Evolutionary conservation across 2,888 invertebrate species (phyloP).

Genomic region (Penaeus monodon): DNA sequence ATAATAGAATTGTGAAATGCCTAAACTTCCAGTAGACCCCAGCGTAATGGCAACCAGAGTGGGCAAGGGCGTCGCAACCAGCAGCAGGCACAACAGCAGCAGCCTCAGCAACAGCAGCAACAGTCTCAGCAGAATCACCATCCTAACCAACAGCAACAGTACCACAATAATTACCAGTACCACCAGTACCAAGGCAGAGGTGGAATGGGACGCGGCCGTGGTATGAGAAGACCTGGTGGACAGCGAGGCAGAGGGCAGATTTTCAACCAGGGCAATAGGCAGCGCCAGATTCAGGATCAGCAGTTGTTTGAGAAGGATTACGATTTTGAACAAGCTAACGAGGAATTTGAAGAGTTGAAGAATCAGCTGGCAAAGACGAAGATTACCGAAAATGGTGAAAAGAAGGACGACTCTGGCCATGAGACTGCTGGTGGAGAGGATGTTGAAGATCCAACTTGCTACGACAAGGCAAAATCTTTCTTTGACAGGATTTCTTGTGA

Average conservation of each 20-base stretch:
- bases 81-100: constrained; percentile 33
- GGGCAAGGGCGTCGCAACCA: constrained; percentile 19
- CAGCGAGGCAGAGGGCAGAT: constrained; percentile 64
- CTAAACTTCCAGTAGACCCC: constrained; percentile 1
- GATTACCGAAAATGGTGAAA: constrained; percentile 80
- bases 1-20: too few species aligned
- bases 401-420: constrained; percentile 91
- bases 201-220: constrained; percentile 45
- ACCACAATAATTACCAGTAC: constrained; percentile 24
- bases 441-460: constrained; percentile 80
- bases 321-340: constrained; percentile 98
- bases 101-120: constrained; percentile 12
- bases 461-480: constrained; percentile 97
- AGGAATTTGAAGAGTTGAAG: constrained; percentile 92
- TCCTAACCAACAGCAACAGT: constrained; percentile 41
- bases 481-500: constrained; percentile 99
- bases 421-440: constrained; percentile 88
- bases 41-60: constrained; percentile 36
- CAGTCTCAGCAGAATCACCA: constrained; percentile 36
- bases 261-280: constrained; percentile 67
- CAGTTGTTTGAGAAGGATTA: constrained; percentile 89
- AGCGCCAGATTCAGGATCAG: constrained; percentile 67
- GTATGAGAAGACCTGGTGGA: constrained; percentile 38
- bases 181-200: constrained; percentile 44
- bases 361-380: constrained; percentile 86